Conservation (phyloP, 35 echinoderm and acorn worm species). For the Lytechinus variegatus region DNA sequence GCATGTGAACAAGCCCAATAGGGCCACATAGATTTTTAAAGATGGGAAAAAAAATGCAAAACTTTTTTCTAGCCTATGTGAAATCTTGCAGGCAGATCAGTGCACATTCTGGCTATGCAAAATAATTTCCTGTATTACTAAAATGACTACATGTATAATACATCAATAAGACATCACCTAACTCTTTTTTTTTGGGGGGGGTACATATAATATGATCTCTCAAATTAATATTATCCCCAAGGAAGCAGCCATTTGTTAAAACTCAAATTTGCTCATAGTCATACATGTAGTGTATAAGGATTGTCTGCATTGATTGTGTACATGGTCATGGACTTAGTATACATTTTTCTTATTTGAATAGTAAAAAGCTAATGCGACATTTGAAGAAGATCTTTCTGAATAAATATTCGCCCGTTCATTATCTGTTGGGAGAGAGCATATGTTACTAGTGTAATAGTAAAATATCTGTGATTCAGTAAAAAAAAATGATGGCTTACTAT, state of each 20-base stretch:
- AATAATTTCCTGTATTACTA: neutral
- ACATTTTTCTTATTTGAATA: neutral
- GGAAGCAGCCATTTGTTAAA: neutral
- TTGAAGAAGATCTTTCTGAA: neutral
- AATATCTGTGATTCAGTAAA: too few species aligned
- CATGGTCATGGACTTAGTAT: neutral
- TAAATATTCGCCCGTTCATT: neutral
- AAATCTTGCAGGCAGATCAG: neutral
- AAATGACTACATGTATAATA: neutral
- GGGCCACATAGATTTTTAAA: too few species aligned
- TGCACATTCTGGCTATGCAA: neutral
- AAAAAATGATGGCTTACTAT: too few species aligned
- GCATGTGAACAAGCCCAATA: too few species aligned
- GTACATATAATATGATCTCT: neutral
- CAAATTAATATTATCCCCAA: neutral
- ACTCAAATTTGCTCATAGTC: conserved; percentile 5
- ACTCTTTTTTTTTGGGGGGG: neutral
- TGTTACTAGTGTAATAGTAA: too few species aligned
- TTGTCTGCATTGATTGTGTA: neutral
- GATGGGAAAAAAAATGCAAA: too few species aligned
- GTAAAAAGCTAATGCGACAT: neutral
- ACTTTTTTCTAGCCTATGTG: too few species aligned
- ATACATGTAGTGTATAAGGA: neutral
- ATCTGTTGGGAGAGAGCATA: neutral
- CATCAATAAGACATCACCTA: neutral